Conservation (phyloP, 1,140 invertebrate species). For the Amyelois transitella region DNA sequence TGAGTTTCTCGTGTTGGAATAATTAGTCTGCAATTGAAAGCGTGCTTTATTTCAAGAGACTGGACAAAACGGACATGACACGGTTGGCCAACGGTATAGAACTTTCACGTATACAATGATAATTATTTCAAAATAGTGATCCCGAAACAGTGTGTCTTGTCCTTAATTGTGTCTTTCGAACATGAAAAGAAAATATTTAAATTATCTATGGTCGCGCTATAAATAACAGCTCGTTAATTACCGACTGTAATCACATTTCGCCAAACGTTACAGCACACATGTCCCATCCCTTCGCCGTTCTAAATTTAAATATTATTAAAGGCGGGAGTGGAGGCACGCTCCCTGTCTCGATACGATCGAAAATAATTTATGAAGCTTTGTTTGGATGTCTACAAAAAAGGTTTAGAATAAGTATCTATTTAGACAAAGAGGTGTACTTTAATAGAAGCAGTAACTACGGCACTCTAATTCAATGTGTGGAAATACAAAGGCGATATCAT, state of each 20-base stretch:
- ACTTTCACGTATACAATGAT: conserved; percentile 69
- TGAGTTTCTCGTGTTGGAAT: conserved; percentile 71
- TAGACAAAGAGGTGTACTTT: background rate
- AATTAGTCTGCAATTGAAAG: conserved; percentile 74
- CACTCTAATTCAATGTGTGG: background rate
- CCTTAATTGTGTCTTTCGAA: conserved; percentile 32
- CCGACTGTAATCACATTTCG: conserved; percentile 71
- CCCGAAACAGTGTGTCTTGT: conserved; percentile 29
- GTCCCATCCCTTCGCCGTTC: conserved; percentile 72
- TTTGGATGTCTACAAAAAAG: conserved; percentile 22
- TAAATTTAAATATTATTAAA: conserved; percentile 70
- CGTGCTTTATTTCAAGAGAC: conserved; percentile 68
- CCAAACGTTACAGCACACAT: conserved; percentile 72
- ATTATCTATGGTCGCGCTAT: conserved; percentile 43
- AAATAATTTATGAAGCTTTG: conserved; percentile 69
- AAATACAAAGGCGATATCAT: background rate
- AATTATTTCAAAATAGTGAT: conserved; percentile 54
- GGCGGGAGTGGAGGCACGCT: conserved; percentile 58
- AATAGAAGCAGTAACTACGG: background rate
- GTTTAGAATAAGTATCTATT: background rate
- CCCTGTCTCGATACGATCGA: conserved; percentile 60
- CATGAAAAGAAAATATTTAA: conserved; percentile 54
- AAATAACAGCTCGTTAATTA: conserved; percentile 71
- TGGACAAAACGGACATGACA: conserved; percentile 61
- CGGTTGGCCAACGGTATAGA: conserved; percentile 64